These are phyloP conservation scores for Cranoglanis bouderius DNA, from an alignment of 2,113 vertebrate species.

Conservation along the genomic window DNA sequence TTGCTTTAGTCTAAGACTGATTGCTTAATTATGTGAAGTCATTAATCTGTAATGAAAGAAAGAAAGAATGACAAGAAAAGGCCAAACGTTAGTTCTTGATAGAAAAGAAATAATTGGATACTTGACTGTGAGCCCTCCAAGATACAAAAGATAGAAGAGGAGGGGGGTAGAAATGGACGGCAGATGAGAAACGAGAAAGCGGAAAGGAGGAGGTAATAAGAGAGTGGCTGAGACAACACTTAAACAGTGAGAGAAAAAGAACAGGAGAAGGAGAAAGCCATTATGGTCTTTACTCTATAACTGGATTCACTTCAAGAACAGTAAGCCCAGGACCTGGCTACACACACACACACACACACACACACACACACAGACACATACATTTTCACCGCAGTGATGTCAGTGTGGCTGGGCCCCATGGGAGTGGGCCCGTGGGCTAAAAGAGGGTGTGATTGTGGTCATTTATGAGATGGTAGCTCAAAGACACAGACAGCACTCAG, in stretches of 20 bases:
- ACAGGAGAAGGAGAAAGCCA: conserved; percentile 53
- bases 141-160: not conserved
- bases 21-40: not conserved
- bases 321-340: conserved; percentile 67
- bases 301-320: conserved; percentile 66
- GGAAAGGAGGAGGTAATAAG: conserved; percentile 38
- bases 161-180: conserved; percentile 1
- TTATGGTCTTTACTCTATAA: conserved; percentile 67
- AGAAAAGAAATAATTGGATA: not conserved
- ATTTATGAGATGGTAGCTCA: conserved; percentile 42
- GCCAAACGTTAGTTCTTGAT: not conserved
- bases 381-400: conserved; percentile 61
- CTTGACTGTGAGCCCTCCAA: not conserved
- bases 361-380: conserved; percentile 40
- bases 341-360: conserved; percentile 26
- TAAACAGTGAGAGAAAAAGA: not conserved
- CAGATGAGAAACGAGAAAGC: conserved; percentile 12
- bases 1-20: conserved; percentile 2
- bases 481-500: conserved; percentile 15
- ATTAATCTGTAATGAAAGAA: not conserved
- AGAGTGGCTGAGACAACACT: conserved; percentile 34
- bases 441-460: conserved; percentile 51
- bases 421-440: conserved; percentile 34
- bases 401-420: conserved; percentile 46
- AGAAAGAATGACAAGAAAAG: not conserved